These are phyloP conservation scores for Tribolium castaneum DNA, from an alignment of 1,140 invertebrate genomes.

Conservation along the genomic window DNA sequence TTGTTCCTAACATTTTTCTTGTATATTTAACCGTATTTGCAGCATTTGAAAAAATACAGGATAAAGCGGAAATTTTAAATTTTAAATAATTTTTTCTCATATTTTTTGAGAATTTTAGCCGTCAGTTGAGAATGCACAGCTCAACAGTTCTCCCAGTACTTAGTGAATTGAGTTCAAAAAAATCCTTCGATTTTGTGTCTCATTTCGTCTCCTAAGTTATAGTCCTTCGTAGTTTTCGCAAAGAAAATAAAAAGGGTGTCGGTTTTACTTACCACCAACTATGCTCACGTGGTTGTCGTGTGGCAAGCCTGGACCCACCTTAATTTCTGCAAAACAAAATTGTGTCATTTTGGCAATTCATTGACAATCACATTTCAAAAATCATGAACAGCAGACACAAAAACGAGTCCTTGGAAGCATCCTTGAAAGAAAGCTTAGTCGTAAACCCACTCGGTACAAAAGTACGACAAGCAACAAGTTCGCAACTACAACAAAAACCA, in stretches of 20 bases:
- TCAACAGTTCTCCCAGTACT: no score
- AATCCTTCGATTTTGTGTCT: no score
- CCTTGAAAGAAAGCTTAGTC: background rate
- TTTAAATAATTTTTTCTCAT: no score
- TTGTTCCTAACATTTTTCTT: no score
- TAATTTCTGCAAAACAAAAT: slow-evolving; percentile 62
- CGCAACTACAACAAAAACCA: background rate
- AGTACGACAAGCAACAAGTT: background rate
- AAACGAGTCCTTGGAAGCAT: background rate
- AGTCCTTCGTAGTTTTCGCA: no score
- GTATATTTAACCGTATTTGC: no score
- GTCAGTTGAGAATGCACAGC: no score
- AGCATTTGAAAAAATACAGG: no score
- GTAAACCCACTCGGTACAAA: background rate
- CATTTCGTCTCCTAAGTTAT: no score
- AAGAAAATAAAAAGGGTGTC: background rate
- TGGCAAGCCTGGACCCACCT: slow-evolving; percentile 60
- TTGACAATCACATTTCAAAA: background rate
- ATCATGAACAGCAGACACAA: background rate
- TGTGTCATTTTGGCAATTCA: background rate
- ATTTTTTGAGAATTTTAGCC: no score
- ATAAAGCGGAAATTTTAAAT: no score
- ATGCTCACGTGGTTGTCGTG: slow-evolving; percentile 61
- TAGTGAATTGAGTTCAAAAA: no score
- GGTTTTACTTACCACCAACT: slow-evolving; percentile 59